phyloP scores from a whole-genome alignment of 2,888 invertebrate genomes.

The Cantharis flavilabris region DNA sequence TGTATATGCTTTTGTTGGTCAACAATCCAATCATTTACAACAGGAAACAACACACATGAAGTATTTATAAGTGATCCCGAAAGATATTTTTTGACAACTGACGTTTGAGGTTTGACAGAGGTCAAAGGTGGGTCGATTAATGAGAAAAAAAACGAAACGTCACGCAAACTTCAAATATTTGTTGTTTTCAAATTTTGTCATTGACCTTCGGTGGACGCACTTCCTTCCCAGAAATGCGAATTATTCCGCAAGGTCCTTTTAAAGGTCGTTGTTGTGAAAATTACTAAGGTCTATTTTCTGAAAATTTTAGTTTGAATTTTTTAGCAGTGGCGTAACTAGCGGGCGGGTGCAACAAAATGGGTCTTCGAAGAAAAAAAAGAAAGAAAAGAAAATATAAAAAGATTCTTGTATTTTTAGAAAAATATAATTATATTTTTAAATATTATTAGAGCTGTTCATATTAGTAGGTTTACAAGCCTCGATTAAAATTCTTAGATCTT shows the following conservation, averaged over 20 bases:
- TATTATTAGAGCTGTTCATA: no score
- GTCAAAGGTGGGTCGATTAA: not conserved
- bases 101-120: not conserved
- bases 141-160: not conserved
- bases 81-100: not conserved
- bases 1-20: not conserved
- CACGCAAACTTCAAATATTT: not conserved
- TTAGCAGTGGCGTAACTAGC: no score
- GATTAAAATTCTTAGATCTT: not conserved
- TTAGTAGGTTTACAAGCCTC: not conserved
- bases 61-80: not conserved
- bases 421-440: no score
- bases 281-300: no score
- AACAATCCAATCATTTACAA: not conserved
- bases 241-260: no score
- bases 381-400: no score
- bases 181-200: not conserved
- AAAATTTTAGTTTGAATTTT: no score
- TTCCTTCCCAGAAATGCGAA: not conserved
- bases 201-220: not conserved
- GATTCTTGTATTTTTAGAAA: no score
- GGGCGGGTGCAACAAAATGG: no score
- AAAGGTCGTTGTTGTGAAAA: no score
- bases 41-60: slow-evolving; percentile 34
- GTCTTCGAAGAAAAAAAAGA: no score